These are phyloP conservation scores for Meghimatium bilineatum DNA, from an alignment of 2,888 invertebrate genomes.

Conservation along the genomic window DNA sequence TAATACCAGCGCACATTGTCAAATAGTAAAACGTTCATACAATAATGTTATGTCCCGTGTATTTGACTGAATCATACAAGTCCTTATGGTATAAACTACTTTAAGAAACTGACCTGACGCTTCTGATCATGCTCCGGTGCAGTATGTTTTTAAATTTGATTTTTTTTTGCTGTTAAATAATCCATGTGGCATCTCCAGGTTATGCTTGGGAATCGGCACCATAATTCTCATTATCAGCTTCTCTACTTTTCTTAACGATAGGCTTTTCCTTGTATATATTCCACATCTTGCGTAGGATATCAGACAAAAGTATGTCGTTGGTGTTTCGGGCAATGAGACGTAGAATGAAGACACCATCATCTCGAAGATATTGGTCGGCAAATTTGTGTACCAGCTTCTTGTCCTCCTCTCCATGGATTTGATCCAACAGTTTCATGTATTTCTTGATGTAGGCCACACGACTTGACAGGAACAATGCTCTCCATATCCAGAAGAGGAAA, in stretches of 20 bases:
- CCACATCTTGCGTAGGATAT: conserved; percentile 68
- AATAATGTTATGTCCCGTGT: no score
- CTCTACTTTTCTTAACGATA: conserved; percentile 60
- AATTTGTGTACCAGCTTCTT: conserved; percentile 68
- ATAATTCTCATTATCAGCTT: conserved; percentile 54
- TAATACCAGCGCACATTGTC: no score
- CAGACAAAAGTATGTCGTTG: conserved; percentile 69
- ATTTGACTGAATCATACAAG: no score
- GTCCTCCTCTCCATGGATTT: conserved; percentile 65
- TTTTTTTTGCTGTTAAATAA: background rate
- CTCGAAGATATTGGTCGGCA: conserved; percentile 68
- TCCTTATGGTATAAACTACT: no score
- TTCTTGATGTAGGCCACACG: conserved; percentile 68
- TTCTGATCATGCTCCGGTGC: no score
- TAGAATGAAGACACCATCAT: conserved; percentile 69
- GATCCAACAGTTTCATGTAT: conserved; percentile 67
- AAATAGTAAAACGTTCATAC: no score
- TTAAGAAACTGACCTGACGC: no score
- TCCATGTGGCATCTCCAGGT: background rate
- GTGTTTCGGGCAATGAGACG: conserved; percentile 70
- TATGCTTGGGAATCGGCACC: conserved; percentile 29
- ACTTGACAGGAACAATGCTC: conserved; percentile 63
- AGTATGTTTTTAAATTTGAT: no score
- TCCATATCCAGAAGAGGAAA: conserved; percentile 70
- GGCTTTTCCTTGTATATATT: conserved; percentile 66